Percentiles rank a stretch among this genome's conserved stretches.
phyloP scores from a whole-genome alignment of 2,797 vertebrate genomes.

The Cynodonichthys magdalenae region DNA sequence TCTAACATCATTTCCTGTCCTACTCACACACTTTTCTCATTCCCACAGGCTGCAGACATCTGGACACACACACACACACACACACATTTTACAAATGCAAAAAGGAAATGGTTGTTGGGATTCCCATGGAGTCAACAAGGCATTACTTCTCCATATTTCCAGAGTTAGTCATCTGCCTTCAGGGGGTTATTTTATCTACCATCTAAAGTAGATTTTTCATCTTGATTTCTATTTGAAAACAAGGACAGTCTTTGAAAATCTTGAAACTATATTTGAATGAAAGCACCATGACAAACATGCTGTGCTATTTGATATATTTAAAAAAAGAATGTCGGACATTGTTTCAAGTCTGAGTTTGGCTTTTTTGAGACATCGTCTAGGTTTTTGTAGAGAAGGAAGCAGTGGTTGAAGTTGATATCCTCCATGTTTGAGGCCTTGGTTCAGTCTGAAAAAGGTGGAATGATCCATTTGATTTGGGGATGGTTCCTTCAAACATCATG shows the following conservation, averaged over 20 bases:
- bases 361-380: too few relatives aligned
- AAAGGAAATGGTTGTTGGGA: slow-evolving; percentile 45
- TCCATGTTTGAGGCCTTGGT: too few relatives aligned
- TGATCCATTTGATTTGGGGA: too few relatives aligned
- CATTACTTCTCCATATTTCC: slow-evolving; percentile 16
- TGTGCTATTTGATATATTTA: too few relatives aligned
- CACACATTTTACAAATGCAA: slow-evolving; percentile 23
- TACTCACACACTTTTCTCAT: slow-evolving; percentile 63
- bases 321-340: too few relatives aligned
- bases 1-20: slow-evolving; percentile 72
- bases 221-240: fast-evolving
- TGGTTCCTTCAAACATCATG: too few relatives aligned
- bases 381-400: too few relatives aligned
- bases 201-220: background rate
- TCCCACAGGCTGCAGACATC: slow-evolving; percentile 66
- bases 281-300: too few relatives aligned
- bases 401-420: too few relatives aligned
- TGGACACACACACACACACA: slow-evolving; percentile 48
- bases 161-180: slow-evolving; percentile 8
- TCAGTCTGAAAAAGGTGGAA: too few relatives aligned
- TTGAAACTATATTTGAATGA: too few relatives aligned
- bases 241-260: background rate
- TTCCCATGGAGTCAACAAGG: slow-evolving; percentile 44
- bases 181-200: background rate
- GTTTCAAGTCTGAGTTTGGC: too few relatives aligned